Percentiles rank a stretch among this genome's conserved stretches.
These are phyloP conservation scores for Prinia subflava DNA, from an alignment of 2,113 vertebrate species.

Conservation along the genomic window DNA sequence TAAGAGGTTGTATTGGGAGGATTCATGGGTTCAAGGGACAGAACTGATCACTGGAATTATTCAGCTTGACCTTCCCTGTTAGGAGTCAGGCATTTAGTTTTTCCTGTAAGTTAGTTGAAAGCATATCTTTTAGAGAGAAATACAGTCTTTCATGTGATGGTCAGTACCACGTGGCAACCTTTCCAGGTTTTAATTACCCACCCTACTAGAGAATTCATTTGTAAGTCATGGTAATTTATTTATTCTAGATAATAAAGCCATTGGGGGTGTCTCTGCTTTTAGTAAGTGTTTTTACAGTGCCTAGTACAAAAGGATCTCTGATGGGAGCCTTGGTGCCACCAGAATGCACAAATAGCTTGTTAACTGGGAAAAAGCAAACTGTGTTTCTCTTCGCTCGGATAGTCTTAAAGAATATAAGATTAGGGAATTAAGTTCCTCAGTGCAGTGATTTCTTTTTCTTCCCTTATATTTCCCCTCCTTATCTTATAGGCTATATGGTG, in stretches of 20 bases:
- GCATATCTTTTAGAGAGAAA: not conserved
- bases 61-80: not conserved
- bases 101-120: not conserved
- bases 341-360: slow-evolving; percentile 41
- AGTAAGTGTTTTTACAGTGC: slow-evolving; percentile 24
- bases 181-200: slow-evolving; percentile 19
- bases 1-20: not conserved
- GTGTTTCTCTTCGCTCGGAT: not conserved
- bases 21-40: not conserved
- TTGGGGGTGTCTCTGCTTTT: slow-evolving; percentile 26
- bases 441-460: not conserved
- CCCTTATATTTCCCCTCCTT: not conserved
- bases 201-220: slow-evolving; percentile 1
- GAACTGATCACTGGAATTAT: not conserved
- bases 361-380: not conserved
- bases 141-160: not conserved
- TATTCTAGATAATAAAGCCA: slow-evolving; percentile 48
- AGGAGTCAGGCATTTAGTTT: not conserved
- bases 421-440: not conserved
- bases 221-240: slow-evolving; percentile 42
- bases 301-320: slow-evolving; percentile 3
- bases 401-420: slow-evolving; percentile 1
- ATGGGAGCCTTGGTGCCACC: not conserved
- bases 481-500: not conserved
- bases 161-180: slow-evolving; percentile 6